Percentiles rank a stretch among this genome's conserved stretches.
These are phyloP conservation scores for Acridotheres tristis DNA, from an alignment of 2,797 vertebrate species.

Conservation along the genomic window DNA sequence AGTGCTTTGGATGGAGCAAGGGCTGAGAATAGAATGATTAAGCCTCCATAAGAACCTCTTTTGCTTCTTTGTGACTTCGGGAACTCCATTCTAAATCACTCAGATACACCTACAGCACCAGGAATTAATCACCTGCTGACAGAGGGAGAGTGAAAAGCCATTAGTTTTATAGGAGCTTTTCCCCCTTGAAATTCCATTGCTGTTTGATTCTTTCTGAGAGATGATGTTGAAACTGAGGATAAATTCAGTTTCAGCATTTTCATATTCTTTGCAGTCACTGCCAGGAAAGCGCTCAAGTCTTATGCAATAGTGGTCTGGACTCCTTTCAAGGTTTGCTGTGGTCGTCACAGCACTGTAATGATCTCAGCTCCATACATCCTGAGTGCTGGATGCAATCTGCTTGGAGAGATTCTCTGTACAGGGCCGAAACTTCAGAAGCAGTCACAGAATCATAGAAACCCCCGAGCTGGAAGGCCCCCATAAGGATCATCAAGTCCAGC, in stretches of 20 bases:
- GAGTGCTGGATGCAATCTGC: not conserved
- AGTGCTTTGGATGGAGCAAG: conserved; percentile 5
- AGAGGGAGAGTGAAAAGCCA: conserved; percentile 10
- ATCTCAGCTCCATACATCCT: conserved; percentile 16
- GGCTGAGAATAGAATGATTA: conserved; percentile 32
- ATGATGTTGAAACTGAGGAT: conserved; percentile 55
- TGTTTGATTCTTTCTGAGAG: conserved; percentile 42
- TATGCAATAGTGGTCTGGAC: conserved; percentile 43
- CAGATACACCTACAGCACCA: conserved; percentile 49
- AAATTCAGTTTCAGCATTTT: conserved; percentile 59
- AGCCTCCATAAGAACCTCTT: not conserved
- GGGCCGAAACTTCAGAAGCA: not conserved
- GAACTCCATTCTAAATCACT: not conserved
- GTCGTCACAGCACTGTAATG: not conserved
- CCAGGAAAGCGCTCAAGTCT: conserved; percentile 46
- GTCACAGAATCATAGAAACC: not conserved
- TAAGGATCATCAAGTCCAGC: not conserved
- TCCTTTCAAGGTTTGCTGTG: conserved; percentile 7
- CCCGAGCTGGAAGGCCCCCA: not conserved
- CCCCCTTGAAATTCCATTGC: conserved; percentile 40
- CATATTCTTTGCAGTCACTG: conserved; percentile 18
- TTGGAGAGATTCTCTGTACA: not conserved
- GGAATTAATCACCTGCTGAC: conserved; percentile 59
- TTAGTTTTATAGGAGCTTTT: conserved; percentile 40
- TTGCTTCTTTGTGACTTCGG: conserved; percentile 54